Base-by-base conservation (phyloP, 2,888 invertebrate genomes). In the Clepsis dumicolana region DNA sequence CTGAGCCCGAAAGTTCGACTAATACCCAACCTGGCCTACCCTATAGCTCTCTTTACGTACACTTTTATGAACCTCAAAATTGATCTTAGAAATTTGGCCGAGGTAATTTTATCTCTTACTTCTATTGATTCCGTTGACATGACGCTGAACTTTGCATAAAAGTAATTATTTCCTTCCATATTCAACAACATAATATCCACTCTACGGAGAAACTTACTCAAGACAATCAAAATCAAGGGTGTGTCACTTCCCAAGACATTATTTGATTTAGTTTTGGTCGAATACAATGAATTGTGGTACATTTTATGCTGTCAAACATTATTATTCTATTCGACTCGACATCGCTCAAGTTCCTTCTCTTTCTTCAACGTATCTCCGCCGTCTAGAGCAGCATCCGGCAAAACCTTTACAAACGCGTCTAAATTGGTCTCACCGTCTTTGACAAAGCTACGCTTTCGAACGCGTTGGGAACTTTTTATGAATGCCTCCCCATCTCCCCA, bases 341-440 rank as follows among this genome's bases (percentile, higher is more conserved):
- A 18, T 18, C 18, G n/a, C n/a, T 44, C 44, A 44, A 18, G 44
- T 44, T 44, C 44, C 44, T 44, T 18, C 44, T 44, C 53, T 57
- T 57, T 38, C 24, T 57, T 38, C 38, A 14, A n/a, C 57, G 4
- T 21, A 57, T 5, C 57, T 25, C 7, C 21, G 38, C 7, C 21
- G 38, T 25, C 38, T 57, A 24, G 21, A 14, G 35, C 56, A 35
- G 35, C 35, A 35, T 57, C 57, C 57, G 57, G 38, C 8, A 12
- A n/a, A 24, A 24, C 38, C 57, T 38, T 57, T 38, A 35, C 25
- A 53, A 29, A 35, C 18, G 14, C 54, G 32, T 32, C 54, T 21
- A 57, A n/a, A 57, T n/a, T 38, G 35, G 38, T n/a, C 38, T 24
- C 57, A 8, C 8, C 24, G 35, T n/a, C 38, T 57, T 21, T 44